Conservation (phyloP, 2,113 vertebrate genomes). For the Perccottus glenii region DNA sequence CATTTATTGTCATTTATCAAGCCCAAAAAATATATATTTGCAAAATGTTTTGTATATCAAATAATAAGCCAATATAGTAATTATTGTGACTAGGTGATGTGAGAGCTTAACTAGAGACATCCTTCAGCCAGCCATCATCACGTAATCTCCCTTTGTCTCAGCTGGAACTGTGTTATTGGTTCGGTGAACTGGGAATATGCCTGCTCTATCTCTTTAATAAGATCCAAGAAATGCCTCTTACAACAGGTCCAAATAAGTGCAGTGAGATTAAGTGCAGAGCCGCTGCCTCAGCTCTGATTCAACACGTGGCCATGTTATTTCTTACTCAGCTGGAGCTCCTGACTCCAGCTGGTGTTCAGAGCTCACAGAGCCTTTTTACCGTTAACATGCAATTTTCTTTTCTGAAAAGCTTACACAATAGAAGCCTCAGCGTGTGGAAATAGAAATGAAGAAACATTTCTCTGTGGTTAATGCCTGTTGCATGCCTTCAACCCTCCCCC, state of each 20-base stretch:
- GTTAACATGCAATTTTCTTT: not conserved
- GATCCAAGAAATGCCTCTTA: conserved; percentile 17
- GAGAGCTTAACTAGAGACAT: no score
- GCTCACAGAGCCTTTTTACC: not conserved
- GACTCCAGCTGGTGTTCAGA: not conserved
- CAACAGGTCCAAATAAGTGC: conserved; percentile 35
- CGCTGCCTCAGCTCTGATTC: conserved; percentile 27
- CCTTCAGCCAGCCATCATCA: no score
- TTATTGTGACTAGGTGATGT: no score
- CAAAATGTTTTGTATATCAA: no score
- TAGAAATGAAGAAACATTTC: conserved; percentile 6
- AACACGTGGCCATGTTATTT: conserved; percentile 41
- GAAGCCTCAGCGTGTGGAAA: not conserved
- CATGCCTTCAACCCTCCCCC: not conserved
- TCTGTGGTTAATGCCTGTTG: conserved; percentile 10
- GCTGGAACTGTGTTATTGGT: not conserved
- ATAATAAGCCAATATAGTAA: no score
- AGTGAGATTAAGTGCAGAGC: not conserved
- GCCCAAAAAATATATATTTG: no score
- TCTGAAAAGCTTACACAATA: not conserved
- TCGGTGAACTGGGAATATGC: not conserved
- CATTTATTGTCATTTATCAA: no score
- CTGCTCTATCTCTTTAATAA: not conserved
- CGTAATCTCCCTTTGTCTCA: no score
- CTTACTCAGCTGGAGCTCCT: conserved; percentile 52